Conservation (phyloP, 2,797 vertebrate genomes). For the Premnoplex brunnescens region DNA sequence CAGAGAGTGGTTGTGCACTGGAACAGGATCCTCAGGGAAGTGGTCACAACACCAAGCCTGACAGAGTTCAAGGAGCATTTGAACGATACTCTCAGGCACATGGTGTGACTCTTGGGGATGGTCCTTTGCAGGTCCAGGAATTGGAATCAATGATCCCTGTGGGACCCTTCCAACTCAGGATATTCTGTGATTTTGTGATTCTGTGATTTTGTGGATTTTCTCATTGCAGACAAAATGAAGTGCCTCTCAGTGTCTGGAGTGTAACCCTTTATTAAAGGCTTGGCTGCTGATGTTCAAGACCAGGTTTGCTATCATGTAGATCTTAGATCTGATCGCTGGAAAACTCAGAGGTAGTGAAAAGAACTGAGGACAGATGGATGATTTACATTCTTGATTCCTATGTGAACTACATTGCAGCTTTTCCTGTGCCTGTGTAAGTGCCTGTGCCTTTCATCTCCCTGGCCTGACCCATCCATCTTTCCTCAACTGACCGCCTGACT, state of each 20-base stretch:
- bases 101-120: no score
- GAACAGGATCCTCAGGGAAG: no score
- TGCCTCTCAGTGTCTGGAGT: neutral
- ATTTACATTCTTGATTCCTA: neutral
- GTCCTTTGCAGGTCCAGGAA: no score
- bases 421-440: neutral
- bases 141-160: no score
- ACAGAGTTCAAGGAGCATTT: no score
- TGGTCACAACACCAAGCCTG: no score
- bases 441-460: neutral
- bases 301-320: no score
- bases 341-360: neutral
- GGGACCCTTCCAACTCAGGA: no score
- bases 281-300: neutral
- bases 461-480: neutral
- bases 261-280: fast-evolving
- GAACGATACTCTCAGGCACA: no score
- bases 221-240: neutral
- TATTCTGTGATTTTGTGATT: no score
- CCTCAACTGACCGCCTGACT: neutral
- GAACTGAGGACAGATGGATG: neutral
- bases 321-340: neutral
- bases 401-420: fast-evolving
- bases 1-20: no score
- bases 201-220: neutral